These are phyloP conservation scores for Bombus sylvicola DNA, from an alignment of 1,140 invertebrate species.

Conservation along the genomic window DNA sequence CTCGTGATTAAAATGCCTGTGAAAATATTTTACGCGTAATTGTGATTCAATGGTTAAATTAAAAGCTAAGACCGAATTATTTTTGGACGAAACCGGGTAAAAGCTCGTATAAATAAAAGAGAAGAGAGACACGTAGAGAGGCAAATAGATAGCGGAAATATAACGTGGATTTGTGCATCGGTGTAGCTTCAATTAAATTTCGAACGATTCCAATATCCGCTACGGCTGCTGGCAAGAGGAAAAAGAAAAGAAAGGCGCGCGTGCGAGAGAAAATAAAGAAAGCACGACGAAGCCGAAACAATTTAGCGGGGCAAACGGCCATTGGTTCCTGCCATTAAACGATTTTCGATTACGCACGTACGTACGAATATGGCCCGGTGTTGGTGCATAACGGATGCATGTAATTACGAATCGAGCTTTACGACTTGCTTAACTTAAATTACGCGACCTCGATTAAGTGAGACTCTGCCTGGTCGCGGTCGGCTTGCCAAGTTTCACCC, in stretches of 20 bases:
- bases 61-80: neutral
- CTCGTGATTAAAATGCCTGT: neutral
- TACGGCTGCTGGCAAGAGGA: neutral
- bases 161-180: slow-evolving; percentile 1
- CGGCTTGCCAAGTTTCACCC: slow-evolving; percentile 62
- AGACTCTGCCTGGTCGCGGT: slow-evolving; percentile 43
- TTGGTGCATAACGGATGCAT: slow-evolving; percentile 65
- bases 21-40: neutral
- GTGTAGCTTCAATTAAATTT: slow-evolving; percentile 17
- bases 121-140: too few relatives aligned
- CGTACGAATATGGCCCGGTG: slow-evolving; percentile 32
- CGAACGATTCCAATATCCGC: slow-evolving; percentile 33
- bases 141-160: neutral
- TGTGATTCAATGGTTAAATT: neutral
- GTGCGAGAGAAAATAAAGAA: neutral
- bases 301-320: slow-evolving; percentile 46
- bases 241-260: neutral
- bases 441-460: slow-evolving; percentile 70
- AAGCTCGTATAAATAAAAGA: neutral
- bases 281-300: slow-evolving; percentile 45
- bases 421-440: slow-evolving; percentile 72
- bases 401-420: slow-evolving; percentile 71
- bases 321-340: slow-evolving; percentile 47
- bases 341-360: slow-evolving; percentile 63
- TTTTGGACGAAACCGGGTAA: neutral